Evolutionary conservation across 2,797 vertebrate species (phyloP), one percentile per base, ranked within the genome.

Genomic region (Sternarchorhynchus goeldii): DNA sequence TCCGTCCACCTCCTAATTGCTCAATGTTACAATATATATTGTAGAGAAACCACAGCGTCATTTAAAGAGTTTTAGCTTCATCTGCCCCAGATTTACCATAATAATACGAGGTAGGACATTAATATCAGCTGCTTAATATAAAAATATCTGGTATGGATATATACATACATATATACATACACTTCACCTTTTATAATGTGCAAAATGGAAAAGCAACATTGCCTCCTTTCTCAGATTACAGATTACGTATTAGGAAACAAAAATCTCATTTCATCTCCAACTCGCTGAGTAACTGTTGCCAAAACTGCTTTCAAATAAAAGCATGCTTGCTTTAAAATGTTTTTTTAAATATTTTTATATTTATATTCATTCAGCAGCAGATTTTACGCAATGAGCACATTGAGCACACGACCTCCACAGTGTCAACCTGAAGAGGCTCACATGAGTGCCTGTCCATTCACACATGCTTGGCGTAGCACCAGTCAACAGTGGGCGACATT

Each of bases 401-500:
- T 50, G 45, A 50, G 2, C 45, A 12, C 25, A 36, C 6, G 2
- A 36, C 34, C 6, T 4, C 34, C 34, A 36, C 34, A 36, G 34
- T 36, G 34, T 36, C 34, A 36, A 36, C 4, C 1, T 36, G 21
- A 65, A 65, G 32, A 65, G 63, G 32, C 63, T 34, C 10, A 14
- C 8, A 16, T 32, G 17, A 64, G 62, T 31, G 31, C 7, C 16
- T 36, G 3, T 36, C 32, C 32, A 39, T 39, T 36, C n/a, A 10
- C 39, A 45, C 64, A 41, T 20, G 64, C 64, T 25, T 41, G 64
- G 64, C 36, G 7, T 39, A 41, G 36, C 36, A 66, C 64, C 64
- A 41, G 36, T 66, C 64, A 66, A 66, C 64, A 66, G 64, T 66
- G 64, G 34, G 64, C 64, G 64, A 66, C 64, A 66, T 66, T 66